Conservation (phyloP, 2,888 invertebrate species). For the Bombylius major region DNA sequence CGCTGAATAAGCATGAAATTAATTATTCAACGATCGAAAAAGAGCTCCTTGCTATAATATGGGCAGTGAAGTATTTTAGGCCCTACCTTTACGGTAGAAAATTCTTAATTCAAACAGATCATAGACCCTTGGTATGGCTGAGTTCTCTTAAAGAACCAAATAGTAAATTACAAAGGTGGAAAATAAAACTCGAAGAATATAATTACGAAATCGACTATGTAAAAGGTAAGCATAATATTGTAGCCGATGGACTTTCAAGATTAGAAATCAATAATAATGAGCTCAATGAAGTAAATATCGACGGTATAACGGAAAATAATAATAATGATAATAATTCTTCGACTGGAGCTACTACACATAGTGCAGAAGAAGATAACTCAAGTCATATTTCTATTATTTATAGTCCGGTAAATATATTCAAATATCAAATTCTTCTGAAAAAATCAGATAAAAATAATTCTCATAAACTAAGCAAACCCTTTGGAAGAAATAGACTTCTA, state of each 20-base stretch:
- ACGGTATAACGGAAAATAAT: not conserved
- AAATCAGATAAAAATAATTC: constrained; percentile 3
- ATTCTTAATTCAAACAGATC: no score
- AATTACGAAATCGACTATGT: not conserved
- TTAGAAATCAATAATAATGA: not conserved
- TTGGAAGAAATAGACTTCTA: constrained; percentile 5
- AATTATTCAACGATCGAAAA: no score
- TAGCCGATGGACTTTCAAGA: not conserved
- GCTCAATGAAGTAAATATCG: not conserved
- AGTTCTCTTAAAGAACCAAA: constrained; percentile 11
- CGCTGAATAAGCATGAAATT: no score
- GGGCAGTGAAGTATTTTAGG: no score
- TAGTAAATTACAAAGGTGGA: not conserved
- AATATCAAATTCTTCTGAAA: not conserved
- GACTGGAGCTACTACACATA: no score
- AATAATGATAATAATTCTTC: no score
- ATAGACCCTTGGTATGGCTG: no score
- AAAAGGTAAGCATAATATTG: not conserved
- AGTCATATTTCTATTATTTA: constrained; percentile 2
- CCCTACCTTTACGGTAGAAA: no score
- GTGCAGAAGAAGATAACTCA: constrained; percentile 1
- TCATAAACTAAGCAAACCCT: not conserved
- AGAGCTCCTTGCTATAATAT: no score
- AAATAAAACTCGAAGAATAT: not conserved
- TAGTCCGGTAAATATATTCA: constrained; percentile 2